Evolutionary conservation across 2,888 invertebrate genomes (phyloP), one percentile per base, ranked within the genome.

Genomic region (Selenia dentaria): DNA sequence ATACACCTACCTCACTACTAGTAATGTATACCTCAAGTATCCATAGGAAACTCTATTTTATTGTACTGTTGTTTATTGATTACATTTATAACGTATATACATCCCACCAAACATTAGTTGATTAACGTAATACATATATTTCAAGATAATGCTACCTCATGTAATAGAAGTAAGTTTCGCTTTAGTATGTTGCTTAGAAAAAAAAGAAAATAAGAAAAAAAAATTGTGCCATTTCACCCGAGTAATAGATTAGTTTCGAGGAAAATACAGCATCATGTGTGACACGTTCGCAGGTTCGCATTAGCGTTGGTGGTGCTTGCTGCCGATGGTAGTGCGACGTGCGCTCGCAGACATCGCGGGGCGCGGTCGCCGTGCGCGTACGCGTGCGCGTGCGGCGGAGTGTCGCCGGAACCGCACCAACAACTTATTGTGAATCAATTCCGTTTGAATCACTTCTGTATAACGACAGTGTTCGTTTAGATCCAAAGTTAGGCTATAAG

Each of bases 101-200:
- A 85, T 87, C 89, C 89, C 89, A 89, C 89, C 89, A 87, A 87
- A 84, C 83, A 70, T 82, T 83, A 86, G 78, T 70, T 74, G 62
- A 70, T 66, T 82, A 79, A 77, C 66, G 57, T 70, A 82, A 74
- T 78, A 78, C 74, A 78, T 83, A 54, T 58, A 82, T 83, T 3
- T 79, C 82, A 83, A 86, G 79, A 79, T 81, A 70, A 77, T 78
- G 74, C 88, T 89, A 89, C 89, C 89, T 89, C 89, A 89, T 80
- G 53, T 59, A 50, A 51, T 53, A 62, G 58, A 43, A 58, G 54
- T 60, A 60, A 70, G 67, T 53, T 61, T 59, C 52, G 61, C 63
- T 67, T 56, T 66, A 71, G 61, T 59, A 62, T 56, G 61, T 70
- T 62, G 67, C 68, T 62, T 67, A 38, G 57, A 67, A 49, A 52